Evolutionary conservation across 2,113 vertebrate genomes (phyloP).

Genomic region (Malurus melanocephalus): DNA sequence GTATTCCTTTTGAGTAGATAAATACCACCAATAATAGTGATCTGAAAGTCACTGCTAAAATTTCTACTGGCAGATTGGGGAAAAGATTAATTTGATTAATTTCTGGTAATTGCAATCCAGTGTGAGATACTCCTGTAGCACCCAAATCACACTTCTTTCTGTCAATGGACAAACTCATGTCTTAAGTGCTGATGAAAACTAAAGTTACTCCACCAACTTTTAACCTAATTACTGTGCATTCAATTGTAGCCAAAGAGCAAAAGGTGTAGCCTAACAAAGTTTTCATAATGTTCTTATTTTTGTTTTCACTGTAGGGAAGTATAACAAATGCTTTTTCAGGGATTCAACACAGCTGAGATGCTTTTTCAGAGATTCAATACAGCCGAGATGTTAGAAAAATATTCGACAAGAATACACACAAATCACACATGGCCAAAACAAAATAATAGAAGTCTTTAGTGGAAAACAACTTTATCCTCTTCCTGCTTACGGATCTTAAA

Average conservation of each 20-base stretch:
- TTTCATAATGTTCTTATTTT: neutral
- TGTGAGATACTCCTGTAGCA: neutral
- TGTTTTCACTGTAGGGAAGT: neutral
- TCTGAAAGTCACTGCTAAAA: neutral
- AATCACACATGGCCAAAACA: conserved; percentile 70
- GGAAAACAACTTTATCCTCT: conserved; percentile 65
- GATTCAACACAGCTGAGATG: neutral
- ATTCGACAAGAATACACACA: conserved; percentile 54
- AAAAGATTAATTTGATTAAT: neutral
- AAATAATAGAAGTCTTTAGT: conserved; percentile 73
- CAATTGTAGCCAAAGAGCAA: neutral
- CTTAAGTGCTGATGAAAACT: neutral
- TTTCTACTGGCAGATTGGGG: neutral
- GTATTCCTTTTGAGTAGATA: neutral
- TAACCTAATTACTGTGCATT: neutral
- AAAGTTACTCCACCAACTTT: neutral
- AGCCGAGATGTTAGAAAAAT: conserved; percentile 23
- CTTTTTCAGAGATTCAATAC: neutral
- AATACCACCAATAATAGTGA: neutral
- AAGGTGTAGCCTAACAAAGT: neutral
- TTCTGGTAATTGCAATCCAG: neutral
- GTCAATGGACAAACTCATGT: neutral
- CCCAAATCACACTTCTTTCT: neutral
- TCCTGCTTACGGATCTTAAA: conserved; percentile 57
- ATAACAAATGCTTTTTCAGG: neutral